Base-by-base conservation (phyloP, 2,797 vertebrate genomes). In the Anomalospiza imberbis region DNA sequence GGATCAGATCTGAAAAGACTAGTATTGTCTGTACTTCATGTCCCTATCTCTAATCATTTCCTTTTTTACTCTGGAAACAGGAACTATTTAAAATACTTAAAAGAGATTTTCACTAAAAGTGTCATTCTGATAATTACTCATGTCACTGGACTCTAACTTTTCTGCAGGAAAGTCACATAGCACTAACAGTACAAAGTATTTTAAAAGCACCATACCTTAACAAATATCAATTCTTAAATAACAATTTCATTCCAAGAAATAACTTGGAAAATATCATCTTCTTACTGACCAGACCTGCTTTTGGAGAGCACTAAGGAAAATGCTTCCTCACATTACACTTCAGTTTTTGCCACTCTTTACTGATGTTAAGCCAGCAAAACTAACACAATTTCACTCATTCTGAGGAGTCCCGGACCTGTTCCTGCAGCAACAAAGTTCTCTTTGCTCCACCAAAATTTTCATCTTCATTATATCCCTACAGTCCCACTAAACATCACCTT, bases 51-150 rank as follows among this genome's bases (percentile, higher is more conserved):
- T 0, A 71, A 71, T 47, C 71, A 74, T 34, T 88, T 93, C 66
- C 66, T 84, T 85, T 89, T 78, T 81, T 3, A 93, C n/a, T 78
- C 51, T 84, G 58, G 58, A 86, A 96, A 83, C 66, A 90, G 85
- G 68, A 93, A 93, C 76, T 89, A 84, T 61, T 94, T 65, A 67
- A 85, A 91, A 82, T 53, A 85, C 40, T 80, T 60, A 34, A 73
- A 93, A 78, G 10, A 81, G 53, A 61, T 80, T 92, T 88, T 76
- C 79, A 76, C 51, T 91, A 42, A 12, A 91, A 81, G n/a, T 47
- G 25, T 16, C 62, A 50, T 67, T 89, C 42, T 65, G 50, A 14
- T 17, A 77, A 89, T 38, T 61, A 65, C 26, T 87, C 28, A 20
- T 32, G 29, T 11, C 55, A 70, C 13, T 10, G 18, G 36, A 84